Base-by-base conservation (phyloP, 2,113 vertebrate genomes). In the Ellobius talpinus region DNA sequence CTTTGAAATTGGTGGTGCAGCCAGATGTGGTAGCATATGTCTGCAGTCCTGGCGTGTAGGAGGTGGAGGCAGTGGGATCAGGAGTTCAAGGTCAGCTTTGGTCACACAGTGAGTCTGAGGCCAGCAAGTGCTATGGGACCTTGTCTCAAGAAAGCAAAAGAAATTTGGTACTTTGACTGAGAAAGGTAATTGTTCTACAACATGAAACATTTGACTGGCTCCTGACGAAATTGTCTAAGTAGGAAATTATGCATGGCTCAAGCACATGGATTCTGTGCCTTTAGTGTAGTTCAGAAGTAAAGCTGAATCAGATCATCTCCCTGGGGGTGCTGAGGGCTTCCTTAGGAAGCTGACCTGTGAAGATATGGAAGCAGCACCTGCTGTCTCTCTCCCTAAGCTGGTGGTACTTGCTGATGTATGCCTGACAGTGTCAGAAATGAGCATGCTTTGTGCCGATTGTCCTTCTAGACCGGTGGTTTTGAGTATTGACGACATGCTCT, bases 391-490 rank as follows among this genome's bases (percentile, higher is more conserved):
- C 29, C 70, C 42, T 45, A 47, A 42, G 95, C 78, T 42, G 47
- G 10, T 88, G 55, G 65, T 7, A 24, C 74, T 97, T 93, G 93
- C 73, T 96, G 63, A 47, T 36, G 6, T 89, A 81, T 86, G 77
- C 58, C 42, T 70, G 73, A 52, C 72, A 36, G 33, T 5, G 7
- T 52, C 58, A 95, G 88, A 93, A 89, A 55, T 65, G 16, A 86
- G 2, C 92, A 7, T 91, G 29, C 26, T 26, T 79, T 68, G 39
- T 24, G 39, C 55, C 81, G 47, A 23, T 10, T 96, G 52, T 90
- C 68, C 93, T 92, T 98, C 93, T 63, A 99, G 99, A 92, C 99
- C 99, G 0, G 92, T 99, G 89, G 98, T 98, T 96, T 99, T 99
- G 98, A 99, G 98, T 96, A 73, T 99, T 63, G 98, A 99, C n/a